phyloP scores from a whole-genome alignment of 2,797 vertebrate genomes.

The Dryobates pubescens region DNA sequence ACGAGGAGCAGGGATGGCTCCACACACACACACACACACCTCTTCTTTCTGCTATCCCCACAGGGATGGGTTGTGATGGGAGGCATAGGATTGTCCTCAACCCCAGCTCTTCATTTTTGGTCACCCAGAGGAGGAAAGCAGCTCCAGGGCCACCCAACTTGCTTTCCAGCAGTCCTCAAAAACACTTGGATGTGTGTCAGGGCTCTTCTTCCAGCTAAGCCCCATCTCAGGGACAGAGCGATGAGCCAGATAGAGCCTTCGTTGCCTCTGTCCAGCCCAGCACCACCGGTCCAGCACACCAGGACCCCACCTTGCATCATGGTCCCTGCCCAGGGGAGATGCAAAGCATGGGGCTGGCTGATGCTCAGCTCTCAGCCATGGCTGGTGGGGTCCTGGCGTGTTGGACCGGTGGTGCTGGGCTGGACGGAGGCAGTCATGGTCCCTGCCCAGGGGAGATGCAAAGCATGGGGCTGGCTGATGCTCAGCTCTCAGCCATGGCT shows the following conservation, averaged over 20 bases:
- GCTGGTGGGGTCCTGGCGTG: too few relatives aligned
- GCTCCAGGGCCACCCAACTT: not conserved
- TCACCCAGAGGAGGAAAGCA: not conserved
- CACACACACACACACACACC: not conserved
- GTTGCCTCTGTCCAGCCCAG: fast-evolving
- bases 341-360: fast-evolving
- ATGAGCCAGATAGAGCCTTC: not conserved
- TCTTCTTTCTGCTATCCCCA: not conserved
- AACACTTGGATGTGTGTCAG: not conserved
- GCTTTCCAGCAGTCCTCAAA: not conserved
- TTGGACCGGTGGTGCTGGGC: too few relatives aligned
- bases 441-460: fast-evolving
- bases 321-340: fast-evolving
- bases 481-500: fast-evolving
- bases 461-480: fast-evolving
- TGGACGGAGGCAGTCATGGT: too few relatives aligned
- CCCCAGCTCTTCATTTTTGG: too few relatives aligned
- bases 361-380: fast-evolving
- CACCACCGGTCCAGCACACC: fast-evolving
- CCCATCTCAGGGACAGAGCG: not conserved
- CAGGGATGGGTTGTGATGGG: fast-evolving
- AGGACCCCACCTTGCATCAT: fast-evolving
- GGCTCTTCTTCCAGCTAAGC: not conserved
- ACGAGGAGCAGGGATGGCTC: fast-evolving
- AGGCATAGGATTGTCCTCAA: fast-evolving